phyloP scores from a whole-genome alignment of 2,113 vertebrate genomes.

The Ptilorrhoa leucosticta region DNA sequence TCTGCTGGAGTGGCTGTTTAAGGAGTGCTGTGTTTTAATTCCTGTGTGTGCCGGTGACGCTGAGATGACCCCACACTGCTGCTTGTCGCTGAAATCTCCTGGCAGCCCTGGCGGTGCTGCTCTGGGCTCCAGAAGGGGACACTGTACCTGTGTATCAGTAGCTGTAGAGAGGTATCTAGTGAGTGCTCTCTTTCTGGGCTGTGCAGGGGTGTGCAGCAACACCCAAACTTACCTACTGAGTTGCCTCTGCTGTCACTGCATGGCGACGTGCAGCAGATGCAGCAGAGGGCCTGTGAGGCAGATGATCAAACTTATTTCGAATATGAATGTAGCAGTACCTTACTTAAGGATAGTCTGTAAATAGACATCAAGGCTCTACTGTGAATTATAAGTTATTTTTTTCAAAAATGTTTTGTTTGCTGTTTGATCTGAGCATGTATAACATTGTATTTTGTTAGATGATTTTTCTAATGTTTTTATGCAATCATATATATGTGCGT shows the following conservation, averaged over 20 bases:
- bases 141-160: fast-evolving
- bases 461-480: not conserved
- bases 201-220: not conserved
- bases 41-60: not conserved
- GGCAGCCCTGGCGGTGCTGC: not conserved
- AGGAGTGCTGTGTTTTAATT: not conserved
- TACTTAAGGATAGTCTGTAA: not conserved
- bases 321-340: not conserved
- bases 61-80: not conserved
- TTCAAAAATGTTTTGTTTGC: not conserved
- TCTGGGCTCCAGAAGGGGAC: not conserved
- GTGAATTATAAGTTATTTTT: not conserved
- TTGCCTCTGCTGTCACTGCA: not conserved
- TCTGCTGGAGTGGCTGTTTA: not conserved
- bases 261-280: not conserved
- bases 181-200: not conserved
- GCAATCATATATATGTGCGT: not conserved
- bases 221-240: fast-evolving
- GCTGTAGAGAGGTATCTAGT: fast-evolving
- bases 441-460: not conserved
- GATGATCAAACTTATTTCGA: not conserved
- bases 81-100: not conserved
- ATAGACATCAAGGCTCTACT: not conserved
- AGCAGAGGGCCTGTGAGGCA: not conserved
- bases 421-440: not conserved